phyloP scores from a whole-genome alignment of 1,140 invertebrate genomes.

The Drosophila kurseongensis region DNA sequence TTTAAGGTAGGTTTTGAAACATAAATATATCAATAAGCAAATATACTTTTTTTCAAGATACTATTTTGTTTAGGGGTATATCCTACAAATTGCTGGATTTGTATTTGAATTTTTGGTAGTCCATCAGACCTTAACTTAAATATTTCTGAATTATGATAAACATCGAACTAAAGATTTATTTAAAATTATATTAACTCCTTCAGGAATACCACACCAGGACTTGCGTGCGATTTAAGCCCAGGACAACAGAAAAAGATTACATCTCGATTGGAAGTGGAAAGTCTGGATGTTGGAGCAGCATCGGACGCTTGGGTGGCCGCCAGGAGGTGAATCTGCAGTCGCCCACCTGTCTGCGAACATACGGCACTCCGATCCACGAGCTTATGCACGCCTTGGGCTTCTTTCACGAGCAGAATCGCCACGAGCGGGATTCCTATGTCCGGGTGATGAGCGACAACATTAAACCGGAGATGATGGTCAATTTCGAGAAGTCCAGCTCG shows the following conservation, averaged over 20 bases:
- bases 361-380: constrained; percentile 92
- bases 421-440: constrained; percentile 91
- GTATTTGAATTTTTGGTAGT: too few species aligned
- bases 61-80: too few species aligned
- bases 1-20: constrained; percentile 83
- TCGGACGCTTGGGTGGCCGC: constrained; percentile 88
- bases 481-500: constrained; percentile 89
- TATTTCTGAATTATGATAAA: too few species aligned
- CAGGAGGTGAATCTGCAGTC: constrained; percentile 83
- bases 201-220: constrained; percentile 89
- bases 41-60: too few species aligned
- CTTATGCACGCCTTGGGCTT: constrained; percentile 94
- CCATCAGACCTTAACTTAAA: too few species aligned
- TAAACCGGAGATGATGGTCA: constrained; percentile 87
- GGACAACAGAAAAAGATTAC: constrained; percentile 88
- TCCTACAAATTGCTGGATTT: too few species aligned
- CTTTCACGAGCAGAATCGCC: constrained; percentile 93
- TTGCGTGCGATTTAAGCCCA: constrained; percentile 89
- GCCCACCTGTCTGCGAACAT: constrained; percentile 89
- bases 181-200: too few species aligned
- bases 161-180: neutral
- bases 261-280: constrained; percentile 88
- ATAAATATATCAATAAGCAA: neutral
- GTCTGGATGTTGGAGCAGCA: constrained; percentile 92
- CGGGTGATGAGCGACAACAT: constrained; percentile 90